phyloP scores from a whole-genome alignment of 2,797 vertebrate species.

The Enteromius fasciolatus region DNA sequence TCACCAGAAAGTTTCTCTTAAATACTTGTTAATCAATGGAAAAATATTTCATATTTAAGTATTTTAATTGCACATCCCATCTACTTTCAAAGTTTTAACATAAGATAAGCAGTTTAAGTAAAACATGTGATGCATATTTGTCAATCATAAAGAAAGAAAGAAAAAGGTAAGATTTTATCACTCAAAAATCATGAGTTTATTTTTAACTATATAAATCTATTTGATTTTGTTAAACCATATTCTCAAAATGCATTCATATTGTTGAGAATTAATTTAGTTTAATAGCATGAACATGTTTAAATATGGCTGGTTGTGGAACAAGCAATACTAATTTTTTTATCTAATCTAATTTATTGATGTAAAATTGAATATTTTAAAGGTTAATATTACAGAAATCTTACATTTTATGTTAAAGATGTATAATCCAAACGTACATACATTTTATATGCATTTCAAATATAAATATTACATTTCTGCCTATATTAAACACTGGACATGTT shows the following conservation, averaged over 20 bases:
- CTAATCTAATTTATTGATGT: neutral
- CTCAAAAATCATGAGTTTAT: neutral
- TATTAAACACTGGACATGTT: neutral
- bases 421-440: neutral
- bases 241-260: neutral
- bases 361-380: neutral
- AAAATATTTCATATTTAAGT: too few relatives aligned
- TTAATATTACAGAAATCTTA: neutral
- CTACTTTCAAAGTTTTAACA: neutral
- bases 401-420: neutral
- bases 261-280: neutral
- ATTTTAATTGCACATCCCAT: neutral
- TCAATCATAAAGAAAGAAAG: neutral
- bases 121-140: neutral
- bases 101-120: neutral
- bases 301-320: neutral
- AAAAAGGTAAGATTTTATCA: neutral
- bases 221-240: neutral
- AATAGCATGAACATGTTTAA: neutral
- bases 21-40: neutral
- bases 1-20: neutral
- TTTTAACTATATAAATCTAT: neutral
- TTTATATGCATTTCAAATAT: neutral
- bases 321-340: neutral
- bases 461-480: neutral